Base-by-base conservation (phyloP, 2,797 vertebrate genomes). In the Meriones psammophilus region DNA sequence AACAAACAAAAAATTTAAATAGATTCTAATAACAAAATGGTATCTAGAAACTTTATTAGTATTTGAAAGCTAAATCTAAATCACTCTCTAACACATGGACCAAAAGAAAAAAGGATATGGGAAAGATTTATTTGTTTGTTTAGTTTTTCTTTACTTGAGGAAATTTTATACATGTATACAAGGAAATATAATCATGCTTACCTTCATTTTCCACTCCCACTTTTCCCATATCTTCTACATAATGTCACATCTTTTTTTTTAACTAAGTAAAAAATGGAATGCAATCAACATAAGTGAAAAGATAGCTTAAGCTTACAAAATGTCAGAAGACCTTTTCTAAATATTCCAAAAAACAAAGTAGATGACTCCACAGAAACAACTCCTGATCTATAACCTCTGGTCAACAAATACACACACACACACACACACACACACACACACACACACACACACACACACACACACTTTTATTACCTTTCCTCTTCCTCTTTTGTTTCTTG, bases 1-100 rank as follows among this genome's bases (percentile, higher is more conserved):
- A 74, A 12, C n/a, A 73, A 74, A n/a, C 6, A 54, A 87, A 30
- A 39, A 24, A 15, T 39, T 42, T 39, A 42, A 46, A 22, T 56
- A 58, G 50, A 81, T 69, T 81, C 39, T 83, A 93, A 81, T 81
- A 69, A 36, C n/a, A 89, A 64, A 60, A 90, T 10, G 33, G 58
- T 66, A 76, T 69, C 60, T 92, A 46, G 50, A 85, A 81, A 95
- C 33, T 81, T 30, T 30, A 42, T 66, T 50, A 69, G 66, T 91
- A 91, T 77, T 66, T 93, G 60, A 8, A 87, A 81, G 56, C 20
- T 76, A 95, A 93, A 81, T 68, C 39, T 42, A 58, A 74, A 74
- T 42, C 33, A 6, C 78, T n/a, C 54, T 58, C 33, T 80, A 80
- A 58, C 33, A 80, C 33, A 80, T 24, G 20, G 20, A 36, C 36